Base-by-base conservation (phyloP, 64 coral and sea anemone species). In the Actinia equina region DNA sequence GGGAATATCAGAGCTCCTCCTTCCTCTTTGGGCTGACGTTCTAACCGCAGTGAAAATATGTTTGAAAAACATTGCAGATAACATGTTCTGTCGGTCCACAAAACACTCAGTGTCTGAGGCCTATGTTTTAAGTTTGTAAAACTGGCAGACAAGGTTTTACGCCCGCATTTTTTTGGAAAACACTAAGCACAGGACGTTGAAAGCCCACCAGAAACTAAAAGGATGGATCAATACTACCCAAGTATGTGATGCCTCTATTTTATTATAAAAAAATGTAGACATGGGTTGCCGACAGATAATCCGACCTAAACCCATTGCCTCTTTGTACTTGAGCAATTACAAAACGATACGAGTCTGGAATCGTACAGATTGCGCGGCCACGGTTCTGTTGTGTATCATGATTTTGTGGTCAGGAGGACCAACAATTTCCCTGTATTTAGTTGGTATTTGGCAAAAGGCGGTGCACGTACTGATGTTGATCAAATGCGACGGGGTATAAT, bases 1-100 rank as follows among this genome's bases (percentile, higher is more conserved):
- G 26, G 26, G 83, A 59, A 85, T 41, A 85, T 52, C 83, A 30
- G 15, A 44, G 55, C 83, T 85, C 83, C 83, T 52, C 83, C 83
- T 85, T 59, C 55, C 52, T 85, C 55, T 51, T 82, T 82, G 44
- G 53, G 45, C 43, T 52, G 80, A 82, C 80, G 69, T 37, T 74
- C 69, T 37, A 74, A 74, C 69, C 69, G 69, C 69, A 74, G 69
- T 13, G 69, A 41, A 41, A 74, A 30, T 71, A 71, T 74, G n/a
- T 74, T 74, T 74, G 69, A 25, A 74, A n/a, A 41, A 74, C 69
- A 74, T 74, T 74, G 69, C 26, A 37, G 69, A 74, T 74, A 30
- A 74, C 69, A 30, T 74, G 69, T 30, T 37, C 22, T 74, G 25
- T n/a, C n/a, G n/a, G n/a, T 26, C 69, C n/a, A 17, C 69, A 30